Conservation (phyloP, 2,888 invertebrate species). For the Iphiclides podalirius region DNA sequence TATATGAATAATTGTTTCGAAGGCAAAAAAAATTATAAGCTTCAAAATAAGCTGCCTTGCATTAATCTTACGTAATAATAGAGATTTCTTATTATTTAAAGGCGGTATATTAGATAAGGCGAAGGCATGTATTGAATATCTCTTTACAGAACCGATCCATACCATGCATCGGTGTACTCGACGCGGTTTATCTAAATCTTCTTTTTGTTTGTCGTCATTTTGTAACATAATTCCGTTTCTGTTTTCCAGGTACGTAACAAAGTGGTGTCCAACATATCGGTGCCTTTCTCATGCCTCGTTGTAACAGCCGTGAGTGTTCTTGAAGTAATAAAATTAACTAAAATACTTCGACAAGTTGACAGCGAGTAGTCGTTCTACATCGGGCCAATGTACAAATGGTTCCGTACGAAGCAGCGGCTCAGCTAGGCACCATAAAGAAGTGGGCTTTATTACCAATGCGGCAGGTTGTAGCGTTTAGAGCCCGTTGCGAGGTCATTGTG, state of each 20-base stretch:
- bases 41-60: no score
- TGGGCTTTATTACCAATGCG: conserved; percentile 4
- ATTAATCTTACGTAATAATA: no score
- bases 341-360: conserved; percentile 11
- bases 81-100: no score
- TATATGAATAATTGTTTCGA: no score
- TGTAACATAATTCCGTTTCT: conserved; percentile 6
- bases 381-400: conserved; percentile 3
- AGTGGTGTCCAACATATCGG: neutral
- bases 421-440: neutral
- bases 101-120: no score
- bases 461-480: conserved; percentile 4
- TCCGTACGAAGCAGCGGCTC: neutral
- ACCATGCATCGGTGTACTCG: no score
- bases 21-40: no score
- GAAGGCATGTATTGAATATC: no score
- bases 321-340: conserved; percentile 14
- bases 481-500: neutral
- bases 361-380: conserved; percentile 3
- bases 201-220: neutral
- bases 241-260: conserved; percentile 16
- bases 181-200: no score
- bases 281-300: neutral
- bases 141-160: no score
- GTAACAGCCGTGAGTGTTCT: conserved; percentile 4